phyloP scores from a whole-genome alignment of 1,140 invertebrate species.

The Calliopsis andreniformis region DNA sequence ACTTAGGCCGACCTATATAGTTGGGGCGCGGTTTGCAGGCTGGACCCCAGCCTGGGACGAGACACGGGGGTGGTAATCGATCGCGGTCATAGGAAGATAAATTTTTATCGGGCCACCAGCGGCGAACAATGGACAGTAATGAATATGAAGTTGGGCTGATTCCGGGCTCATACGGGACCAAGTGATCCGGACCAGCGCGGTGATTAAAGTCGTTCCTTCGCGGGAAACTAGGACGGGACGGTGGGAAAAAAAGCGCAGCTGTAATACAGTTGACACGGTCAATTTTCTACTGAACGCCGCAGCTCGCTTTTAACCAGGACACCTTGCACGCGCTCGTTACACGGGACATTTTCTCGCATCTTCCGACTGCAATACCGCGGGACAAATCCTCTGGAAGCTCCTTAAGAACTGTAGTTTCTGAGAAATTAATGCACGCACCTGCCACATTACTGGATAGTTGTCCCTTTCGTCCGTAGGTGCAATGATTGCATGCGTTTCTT shows the following conservation, averaged over 20 bases:
- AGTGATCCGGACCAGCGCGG: background rate
- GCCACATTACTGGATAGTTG: background rate
- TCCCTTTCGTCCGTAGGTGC: background rate
- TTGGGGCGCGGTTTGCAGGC: background rate
- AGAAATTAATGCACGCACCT: slow-evolving; percentile 22
- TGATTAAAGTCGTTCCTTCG: slow-evolving; percentile 23
- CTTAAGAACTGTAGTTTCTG: slow-evolving; percentile 8
- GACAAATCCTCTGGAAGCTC: slow-evolving; percentile 27
- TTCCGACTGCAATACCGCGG: slow-evolving; percentile 26
- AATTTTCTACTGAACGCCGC: background rate
- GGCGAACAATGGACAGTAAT: slow-evolving; percentile 41
- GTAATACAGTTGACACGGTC: slow-evolving; percentile 11
- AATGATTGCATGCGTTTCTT: slow-evolving; percentile 15
- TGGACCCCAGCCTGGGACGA: background rate
- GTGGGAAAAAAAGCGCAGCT: background rate
- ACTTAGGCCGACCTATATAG: slow-evolving; percentile 25
- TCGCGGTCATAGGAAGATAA: slow-evolving; percentile 35
- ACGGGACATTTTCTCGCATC: background rate
- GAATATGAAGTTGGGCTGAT: slow-evolving; percentile 43
- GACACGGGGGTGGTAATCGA: slow-evolving; percentile 23
- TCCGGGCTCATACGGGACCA: background rate
- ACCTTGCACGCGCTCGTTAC: slow-evolving; percentile 2
- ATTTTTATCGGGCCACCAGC: slow-evolving; percentile 35
- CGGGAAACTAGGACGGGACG: background rate
- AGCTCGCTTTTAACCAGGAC: background rate